Evolutionary conservation across 2,113 vertebrate species (phyloP), one percentile per base, ranked within the genome.

Genomic region (Mastomys natalensis): DNA sequence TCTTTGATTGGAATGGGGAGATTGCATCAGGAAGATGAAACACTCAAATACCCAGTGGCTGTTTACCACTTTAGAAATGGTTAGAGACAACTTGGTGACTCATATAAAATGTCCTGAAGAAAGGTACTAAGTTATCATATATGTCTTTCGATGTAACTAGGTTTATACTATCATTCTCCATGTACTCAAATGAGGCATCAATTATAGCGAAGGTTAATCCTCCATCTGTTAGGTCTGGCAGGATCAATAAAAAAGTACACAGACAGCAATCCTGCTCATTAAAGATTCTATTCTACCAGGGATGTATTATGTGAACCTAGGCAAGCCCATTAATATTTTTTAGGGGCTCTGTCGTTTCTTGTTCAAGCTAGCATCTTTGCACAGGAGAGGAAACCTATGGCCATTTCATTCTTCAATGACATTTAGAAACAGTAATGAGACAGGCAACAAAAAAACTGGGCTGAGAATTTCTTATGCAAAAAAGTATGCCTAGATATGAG

Each of bases 381-480:
- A 64, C 0, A 77, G 31, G 60, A 89, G 12, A 95, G 53, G 78
- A 89, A 80, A 43, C 43, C 70, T 19, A 76, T 12, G 40, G 60
- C 55, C 31, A 85, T 90, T 92, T 92, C n/a, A 81, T 89, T 87
- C 60, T 95, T 91, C 6, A 94, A 45, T 70, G 22, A 62, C 51
- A 93, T 93, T 89, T 55, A 81, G 86, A 91, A 95, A 92, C 11
- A 89, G 40, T 85, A 87, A 94, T 77, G 26, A 96, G 21, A 84
- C 10, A 91, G 26, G 40, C 16, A 45, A 93, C 60, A 40, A 29
- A 93, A 60, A 92, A 90, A 77, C n/a, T 9, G 68, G 45, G 48
- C 10, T 51, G 43, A 94, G 29, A 89, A 82, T 64, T 82, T 94
- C 64, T 48, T 89, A 51, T 87, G 34, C 6, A 53, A 72, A 70